Evolutionary conservation across 2,113 vertebrate species (phyloP), one percentile per base, ranked within the genome.

Genomic region (Alexandromys fortis): DNA sequence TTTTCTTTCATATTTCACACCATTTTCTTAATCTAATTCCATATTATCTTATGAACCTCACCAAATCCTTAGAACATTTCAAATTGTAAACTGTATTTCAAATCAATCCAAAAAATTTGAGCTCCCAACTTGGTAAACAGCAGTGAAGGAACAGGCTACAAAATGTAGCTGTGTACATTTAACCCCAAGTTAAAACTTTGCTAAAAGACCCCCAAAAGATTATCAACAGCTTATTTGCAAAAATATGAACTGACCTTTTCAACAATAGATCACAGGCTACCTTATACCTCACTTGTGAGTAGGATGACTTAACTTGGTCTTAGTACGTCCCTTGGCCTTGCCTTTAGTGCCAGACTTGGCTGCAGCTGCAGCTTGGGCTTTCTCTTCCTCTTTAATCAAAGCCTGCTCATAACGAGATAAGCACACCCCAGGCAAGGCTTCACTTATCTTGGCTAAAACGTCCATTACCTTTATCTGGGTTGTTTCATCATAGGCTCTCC

Each of bases 381-480:
- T 52, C n/a, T 87, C 61, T 90, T 89, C 49, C 61, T 85, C 78
- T 16, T 76, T 49, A 67, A 3, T 58, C 38, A 76, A 45, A 67
- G 49, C 45, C 19, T 86, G 73, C 49, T 86, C 49, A 77, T 83
- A 83, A 6, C 1, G 61, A 1, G 0, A 0, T 13, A 14, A 52
- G 5, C 70, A 82, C 4, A 12, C 61, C 63, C 1, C 24, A 5
- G 45, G 55, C 0, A 2, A 0, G 0, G 8, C 42, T 68, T n/a
- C 1, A 7, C n/a, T 45, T 21, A 93, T 0, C 52, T 90, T 72
- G 0, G 24, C 24, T 72, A 95, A 3, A 90, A 97, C 70, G 12
- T 96, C 47, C 0, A 95, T 11, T 28, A 96, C 47, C 55, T 75
- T 35, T 22, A n/a, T 65, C 49, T 91, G 94, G 91, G 35, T 49